These are phyloP conservation scores for Hucho hucho DNA, from an alignment of 2,113 vertebrate genomes.

Conservation along the genomic window DNA sequence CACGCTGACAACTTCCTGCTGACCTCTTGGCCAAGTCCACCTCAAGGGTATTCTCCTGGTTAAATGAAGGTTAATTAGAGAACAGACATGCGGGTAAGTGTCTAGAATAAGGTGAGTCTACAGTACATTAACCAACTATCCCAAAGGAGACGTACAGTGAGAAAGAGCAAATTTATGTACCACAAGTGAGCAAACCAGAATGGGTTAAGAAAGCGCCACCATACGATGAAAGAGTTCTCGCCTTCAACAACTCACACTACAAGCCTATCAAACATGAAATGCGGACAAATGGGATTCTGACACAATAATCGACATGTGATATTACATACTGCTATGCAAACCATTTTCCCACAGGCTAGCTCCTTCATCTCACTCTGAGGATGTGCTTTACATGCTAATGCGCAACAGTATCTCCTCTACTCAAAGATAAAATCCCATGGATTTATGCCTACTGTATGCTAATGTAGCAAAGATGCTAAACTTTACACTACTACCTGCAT, in stretches of 20 bases:
- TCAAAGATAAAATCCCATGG: neutral
- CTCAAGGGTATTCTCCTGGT: too few species aligned
- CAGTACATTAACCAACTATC: neutral
- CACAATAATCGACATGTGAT: slow-evolving; percentile 30
- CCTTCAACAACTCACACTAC: neutral
- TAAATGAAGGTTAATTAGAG: too few species aligned
- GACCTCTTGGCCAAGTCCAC: too few species aligned
- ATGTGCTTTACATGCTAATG: neutral
- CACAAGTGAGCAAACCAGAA: neutral
- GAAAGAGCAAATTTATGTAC: neutral
- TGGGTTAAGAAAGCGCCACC: neutral
- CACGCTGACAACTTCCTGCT: too few species aligned
- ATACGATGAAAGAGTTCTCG: neutral
- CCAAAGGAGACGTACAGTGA: neutral
- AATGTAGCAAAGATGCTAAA: neutral
- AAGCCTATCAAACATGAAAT: neutral
- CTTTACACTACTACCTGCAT: neutral
- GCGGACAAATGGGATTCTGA: neutral
- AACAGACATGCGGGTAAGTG: too few species aligned
- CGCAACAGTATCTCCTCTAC: neutral
- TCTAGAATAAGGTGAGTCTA: neutral
- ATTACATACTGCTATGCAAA: slow-evolving; percentile 12
- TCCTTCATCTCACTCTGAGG: neutral
- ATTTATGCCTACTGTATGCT: slow-evolving; percentile 8
- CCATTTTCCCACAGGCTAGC: neutral